These are phyloP conservation scores for Tetranychus piercei DNA, from an alignment of 2,888 invertebrate species.

Conservation along the genomic window DNA sequence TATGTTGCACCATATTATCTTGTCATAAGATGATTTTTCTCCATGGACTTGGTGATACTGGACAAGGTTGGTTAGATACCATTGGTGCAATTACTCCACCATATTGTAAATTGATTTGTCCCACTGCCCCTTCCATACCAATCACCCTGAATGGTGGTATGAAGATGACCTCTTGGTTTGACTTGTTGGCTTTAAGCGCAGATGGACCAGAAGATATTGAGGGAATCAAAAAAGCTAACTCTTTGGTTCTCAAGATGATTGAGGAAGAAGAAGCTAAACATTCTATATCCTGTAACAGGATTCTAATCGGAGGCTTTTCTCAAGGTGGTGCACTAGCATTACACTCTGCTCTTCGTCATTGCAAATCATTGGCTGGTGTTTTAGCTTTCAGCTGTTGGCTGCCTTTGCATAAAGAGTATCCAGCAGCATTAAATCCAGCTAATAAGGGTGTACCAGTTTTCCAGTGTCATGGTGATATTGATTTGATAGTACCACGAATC, in stretches of 20 bases:
- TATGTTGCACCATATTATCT: not conserved
- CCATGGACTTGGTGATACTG: constrained; percentile 86
- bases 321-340: constrained; percentile 91
- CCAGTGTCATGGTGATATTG: constrained; percentile 87
- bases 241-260: constrained; percentile 27
- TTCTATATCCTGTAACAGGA: constrained; percentile 64
- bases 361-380: not conserved
- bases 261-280: constrained; percentile 43
- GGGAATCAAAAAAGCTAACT: constrained; percentile 54
- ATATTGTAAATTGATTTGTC: constrained; percentile 78
- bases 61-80: constrained; percentile 82
- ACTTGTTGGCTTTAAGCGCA: constrained; percentile 62
- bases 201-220: constrained; percentile 74
- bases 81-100: constrained; percentile 59
- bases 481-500: constrained; percentile 41
- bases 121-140: constrained; percentile 72
- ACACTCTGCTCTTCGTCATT: constrained; percentile 35
- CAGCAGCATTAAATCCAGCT: constrained; percentile 37
- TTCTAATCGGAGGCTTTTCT: constrained; percentile 83
- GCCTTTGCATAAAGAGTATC: constrained; percentile 69
- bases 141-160: constrained; percentile 79
- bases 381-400: constrained; percentile 55
- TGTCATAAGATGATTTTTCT: constrained; percentile 64
- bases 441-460: constrained; percentile 47
- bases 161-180: constrained; percentile 84